Evolutionary conservation across 2,113 vertebrate species (phyloP), one percentile per base, ranked within the genome.

Genomic region (Podocnemis expansa): DNA sequence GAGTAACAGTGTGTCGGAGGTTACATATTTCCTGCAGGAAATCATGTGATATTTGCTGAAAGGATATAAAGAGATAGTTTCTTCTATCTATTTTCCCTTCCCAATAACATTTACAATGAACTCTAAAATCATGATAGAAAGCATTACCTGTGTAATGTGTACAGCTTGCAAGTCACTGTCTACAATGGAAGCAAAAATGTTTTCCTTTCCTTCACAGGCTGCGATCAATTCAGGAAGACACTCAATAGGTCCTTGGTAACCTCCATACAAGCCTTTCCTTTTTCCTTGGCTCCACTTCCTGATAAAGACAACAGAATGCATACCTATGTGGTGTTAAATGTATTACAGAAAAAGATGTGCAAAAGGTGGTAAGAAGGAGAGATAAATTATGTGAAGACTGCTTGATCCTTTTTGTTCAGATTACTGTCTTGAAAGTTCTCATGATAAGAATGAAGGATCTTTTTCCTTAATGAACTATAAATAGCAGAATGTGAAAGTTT

Each of bases 151-250:
- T 81, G 98, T 96, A 89, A 98, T 93, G 82, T 99, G 98, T 19
- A 67, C 87, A 24, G 97, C 87, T 6, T 97, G 97, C 58, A 99
- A 95, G 85, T 98, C 98, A 19, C 96, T 97, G 78, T 97, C 96
- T 47, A 99, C 79, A 70, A 99, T 98, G 80, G 98, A 97, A 91
- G 97, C 96, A 85, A 99, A 99, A 76, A 98, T 81, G 51, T 97
- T 97, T 92, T 99, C 98, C 89, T 97, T 98, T 84, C 99, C 99
- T 63, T 97, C 97, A 10, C 99, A 99, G 92, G 97, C 98, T 51
- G 98, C 98, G 21, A 99, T 98, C 85, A 99, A 98, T 93, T 99
- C 99, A 21, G 99, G 99, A 95, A 99, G 99, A 94, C 98, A 98
- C 95, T 99, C 99, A 0, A 99, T 97, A 51, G 98, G 98, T 29